phyloP scores from a whole-genome alignment of 2,113 vertebrate genomes.

The Oreocharis arfaki region DNA sequence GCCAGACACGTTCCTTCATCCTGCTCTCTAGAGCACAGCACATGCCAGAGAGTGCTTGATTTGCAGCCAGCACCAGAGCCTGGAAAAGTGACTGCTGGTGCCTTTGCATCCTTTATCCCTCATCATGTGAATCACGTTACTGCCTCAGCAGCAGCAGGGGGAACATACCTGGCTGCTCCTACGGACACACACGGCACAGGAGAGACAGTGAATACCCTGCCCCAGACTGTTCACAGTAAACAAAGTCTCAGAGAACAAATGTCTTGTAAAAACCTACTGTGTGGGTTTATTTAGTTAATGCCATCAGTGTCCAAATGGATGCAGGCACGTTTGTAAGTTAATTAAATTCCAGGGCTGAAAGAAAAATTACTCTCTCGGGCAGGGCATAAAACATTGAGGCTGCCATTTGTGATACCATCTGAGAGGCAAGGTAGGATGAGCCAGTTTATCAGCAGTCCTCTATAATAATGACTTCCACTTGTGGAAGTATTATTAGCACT shows the following conservation, averaged over 20 bases:
- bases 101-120: not conserved
- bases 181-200: fast-evolving
- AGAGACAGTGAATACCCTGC: not conserved
- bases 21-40: not conserved
- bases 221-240: not conserved
- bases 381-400: not conserved
- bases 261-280: not conserved
- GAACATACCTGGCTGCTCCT: not conserved
- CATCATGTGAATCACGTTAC: not conserved
- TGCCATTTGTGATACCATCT: not conserved
- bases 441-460: conserved; percentile 27
- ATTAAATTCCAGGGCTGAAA: not conserved
- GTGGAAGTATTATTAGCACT: conserved; percentile 3
- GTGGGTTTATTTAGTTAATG: not conserved
- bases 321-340: not conserved
- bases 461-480: conserved; percentile 19
- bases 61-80: not conserved
- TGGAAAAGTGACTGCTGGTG: not conserved
- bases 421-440: not conserved
- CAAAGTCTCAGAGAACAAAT: not conserved
- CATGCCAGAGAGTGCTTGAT: fast-evolving
- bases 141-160: not conserved
- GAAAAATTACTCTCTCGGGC: not conserved
- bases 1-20: not conserved
- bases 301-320: not conserved